Conservation (phyloP, 1,140 invertebrate genomes). For the Thalassaphorura encarpata region DNA sequence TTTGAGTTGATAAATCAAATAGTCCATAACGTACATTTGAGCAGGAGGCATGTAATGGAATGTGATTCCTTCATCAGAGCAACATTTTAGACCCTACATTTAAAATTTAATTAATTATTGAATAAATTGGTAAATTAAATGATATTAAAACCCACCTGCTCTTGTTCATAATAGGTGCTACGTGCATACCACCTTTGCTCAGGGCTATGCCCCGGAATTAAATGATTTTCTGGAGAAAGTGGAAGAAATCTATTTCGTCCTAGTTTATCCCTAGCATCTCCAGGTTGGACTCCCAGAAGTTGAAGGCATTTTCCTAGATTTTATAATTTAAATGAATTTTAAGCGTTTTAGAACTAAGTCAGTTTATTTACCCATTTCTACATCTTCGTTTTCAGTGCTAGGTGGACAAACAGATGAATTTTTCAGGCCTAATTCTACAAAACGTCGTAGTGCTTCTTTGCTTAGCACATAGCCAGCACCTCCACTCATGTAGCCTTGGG, state of each 20-base stretch:
- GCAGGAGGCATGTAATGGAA: background rate
- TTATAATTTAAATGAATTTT: too few species aligned
- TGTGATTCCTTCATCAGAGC: background rate
- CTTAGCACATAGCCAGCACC: slow-evolving; percentile 34
- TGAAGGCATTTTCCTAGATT: too few species aligned
- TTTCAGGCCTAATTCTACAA: too few species aligned
- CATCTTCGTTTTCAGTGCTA: too few species aligned
- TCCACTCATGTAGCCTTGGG: slow-evolving; percentile 15
- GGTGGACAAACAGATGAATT: too few species aligned
- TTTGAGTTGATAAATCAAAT: background rate
- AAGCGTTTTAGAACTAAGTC: too few species aligned
- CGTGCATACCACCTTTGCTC: background rate
- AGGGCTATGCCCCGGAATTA: background rate
- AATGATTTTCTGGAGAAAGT: background rate
- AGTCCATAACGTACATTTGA: background rate
- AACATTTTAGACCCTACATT: background rate
- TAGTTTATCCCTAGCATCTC: too few species aligned
- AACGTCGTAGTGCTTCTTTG: slow-evolving; percentile 33
- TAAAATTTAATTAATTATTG: background rate
- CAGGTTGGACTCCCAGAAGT: too few species aligned
- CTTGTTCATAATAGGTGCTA: background rate
- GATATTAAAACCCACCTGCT: background rate
- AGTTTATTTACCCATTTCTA: too few species aligned
- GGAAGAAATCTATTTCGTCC: too few species aligned
- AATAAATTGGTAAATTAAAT: background rate